These are phyloP conservation scores for Turritopsis dohrnii DNA, from an alignment of 30 jellyfish, hydroid and myxozoan species.

Conservation along the genomic window DNA sequence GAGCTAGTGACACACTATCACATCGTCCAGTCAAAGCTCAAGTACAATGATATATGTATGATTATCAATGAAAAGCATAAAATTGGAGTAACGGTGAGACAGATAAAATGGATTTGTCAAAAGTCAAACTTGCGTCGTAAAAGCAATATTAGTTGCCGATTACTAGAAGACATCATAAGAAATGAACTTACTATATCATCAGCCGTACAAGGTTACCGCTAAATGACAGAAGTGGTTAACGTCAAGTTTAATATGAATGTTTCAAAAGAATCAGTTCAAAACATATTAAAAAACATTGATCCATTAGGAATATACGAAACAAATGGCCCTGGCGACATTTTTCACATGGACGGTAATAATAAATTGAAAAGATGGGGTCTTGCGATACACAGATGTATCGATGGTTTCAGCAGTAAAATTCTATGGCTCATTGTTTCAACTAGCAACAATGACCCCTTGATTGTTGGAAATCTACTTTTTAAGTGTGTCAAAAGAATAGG, in stretches of 20 bases:
- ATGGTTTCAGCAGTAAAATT: too few species aligned
- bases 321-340: constrained; percentile 24
- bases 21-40: neutral
- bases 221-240: neutral
- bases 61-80: neutral
- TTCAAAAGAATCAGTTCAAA: constrained; percentile 16
- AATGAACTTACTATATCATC: neutral
- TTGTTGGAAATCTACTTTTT: neutral
- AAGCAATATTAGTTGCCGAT: neutral
- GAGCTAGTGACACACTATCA: neutral
- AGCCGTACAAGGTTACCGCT: neutral
- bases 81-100: neutral
- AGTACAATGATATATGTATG: neutral
- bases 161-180: neutral
- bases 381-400: too few species aligned
- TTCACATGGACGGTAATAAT: constrained; percentile 25
- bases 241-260: neutral
- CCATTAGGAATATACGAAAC: constrained; percentile 23
- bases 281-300: neutral
- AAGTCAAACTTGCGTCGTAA: neutral
- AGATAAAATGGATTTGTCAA: neutral
- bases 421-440: too few species aligned
- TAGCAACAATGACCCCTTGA: neutral
- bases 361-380: too few species aligned
- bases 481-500: neutral